Conservation (phyloP, 64 coral and sea anemone genomes). For the Stichodactyla mertensii region DNA sequence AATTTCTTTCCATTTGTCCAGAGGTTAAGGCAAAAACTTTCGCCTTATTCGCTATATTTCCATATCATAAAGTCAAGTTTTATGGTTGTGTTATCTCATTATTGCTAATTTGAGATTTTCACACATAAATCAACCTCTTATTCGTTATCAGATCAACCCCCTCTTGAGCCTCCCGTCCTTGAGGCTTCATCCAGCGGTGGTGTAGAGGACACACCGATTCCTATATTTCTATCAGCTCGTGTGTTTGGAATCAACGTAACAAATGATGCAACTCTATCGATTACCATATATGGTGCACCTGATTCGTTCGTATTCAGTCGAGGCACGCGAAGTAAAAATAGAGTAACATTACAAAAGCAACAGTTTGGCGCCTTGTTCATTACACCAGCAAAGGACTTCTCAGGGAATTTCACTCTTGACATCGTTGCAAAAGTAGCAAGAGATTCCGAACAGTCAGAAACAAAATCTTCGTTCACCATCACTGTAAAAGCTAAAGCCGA, state of each 20-base stretch:
- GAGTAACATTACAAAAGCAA: not conserved
- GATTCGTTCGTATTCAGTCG: conserved; percentile 18
- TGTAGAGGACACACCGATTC: conserved; percentile 22
- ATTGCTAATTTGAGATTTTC: no score
- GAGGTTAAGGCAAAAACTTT: no score
- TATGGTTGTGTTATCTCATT: no score
- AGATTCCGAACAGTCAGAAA: not conserved
- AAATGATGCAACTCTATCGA: conserved; percentile 1
- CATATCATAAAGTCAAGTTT: no score
- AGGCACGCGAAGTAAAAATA: conserved; percentile 14
- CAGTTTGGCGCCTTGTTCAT: conserved; percentile 44
- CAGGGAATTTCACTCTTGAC: conserved; percentile 18
- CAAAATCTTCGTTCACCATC: conserved; percentile 16
- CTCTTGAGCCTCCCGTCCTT: conserved; percentile 27
- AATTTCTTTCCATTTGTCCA: no score
- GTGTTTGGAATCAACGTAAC: not conserved
- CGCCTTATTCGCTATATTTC: no score
- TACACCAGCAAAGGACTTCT: conserved; percentile 28
- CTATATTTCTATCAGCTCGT: conserved; percentile 30
- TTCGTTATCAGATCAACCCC: conserved; percentile 24
- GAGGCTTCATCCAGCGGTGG: conserved; percentile 33
- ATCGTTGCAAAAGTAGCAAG: conserved; percentile 2
- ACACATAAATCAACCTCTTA: not conserved
- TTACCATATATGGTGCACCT: conserved; percentile 32
- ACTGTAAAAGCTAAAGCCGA: conserved; percentile 42